These are phyloP conservation scores for Latrodectus geometricus DNA, from an alignment of 1,140 invertebrate species.

Conservation along the genomic window DNA sequence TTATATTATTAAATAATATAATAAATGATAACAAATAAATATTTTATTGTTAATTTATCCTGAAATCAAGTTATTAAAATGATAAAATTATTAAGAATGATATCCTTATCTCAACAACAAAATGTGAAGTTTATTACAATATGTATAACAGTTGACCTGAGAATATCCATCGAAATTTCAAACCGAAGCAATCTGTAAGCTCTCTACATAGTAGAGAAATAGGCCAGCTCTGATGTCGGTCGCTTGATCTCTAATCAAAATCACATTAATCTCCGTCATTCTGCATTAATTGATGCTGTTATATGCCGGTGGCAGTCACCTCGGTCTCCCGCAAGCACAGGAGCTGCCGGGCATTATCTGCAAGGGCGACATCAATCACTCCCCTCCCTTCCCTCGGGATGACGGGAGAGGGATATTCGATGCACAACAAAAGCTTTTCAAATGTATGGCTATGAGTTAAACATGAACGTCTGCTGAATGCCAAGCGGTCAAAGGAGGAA, in stretches of 20 bases:
- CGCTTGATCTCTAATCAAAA: constrained; percentile 48
- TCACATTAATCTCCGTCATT: constrained; percentile 48
- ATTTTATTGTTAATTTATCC: too few species aligned
- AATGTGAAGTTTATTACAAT: too few species aligned
- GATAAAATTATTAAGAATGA: too few species aligned
- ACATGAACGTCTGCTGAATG: constrained; percentile 3
- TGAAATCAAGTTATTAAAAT: too few species aligned
- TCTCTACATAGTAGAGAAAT: too few species aligned
- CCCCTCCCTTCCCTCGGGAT: background rate
- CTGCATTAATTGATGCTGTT: constrained; percentile 48
- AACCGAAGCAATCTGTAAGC: too few species aligned
- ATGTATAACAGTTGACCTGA: too few species aligned
- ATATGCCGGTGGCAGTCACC: background rate
- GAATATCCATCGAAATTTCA: too few species aligned
- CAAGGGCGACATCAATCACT: constrained; percentile 32
- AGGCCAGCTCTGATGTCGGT: background rate
- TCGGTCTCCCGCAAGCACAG: constrained; percentile 25
- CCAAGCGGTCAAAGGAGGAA: background rate
- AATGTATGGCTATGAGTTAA: constrained; percentile 15
- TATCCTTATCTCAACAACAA: too few species aligned
- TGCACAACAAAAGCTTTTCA: constrained; percentile 15
- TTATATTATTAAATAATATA: too few species aligned
- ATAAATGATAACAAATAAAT: too few species aligned
- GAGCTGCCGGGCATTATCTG: constrained; percentile 16
- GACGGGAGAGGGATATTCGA: background rate